Conservation (phyloP, 2,888 invertebrate genomes). For the Tribolium freemani region DNA sequence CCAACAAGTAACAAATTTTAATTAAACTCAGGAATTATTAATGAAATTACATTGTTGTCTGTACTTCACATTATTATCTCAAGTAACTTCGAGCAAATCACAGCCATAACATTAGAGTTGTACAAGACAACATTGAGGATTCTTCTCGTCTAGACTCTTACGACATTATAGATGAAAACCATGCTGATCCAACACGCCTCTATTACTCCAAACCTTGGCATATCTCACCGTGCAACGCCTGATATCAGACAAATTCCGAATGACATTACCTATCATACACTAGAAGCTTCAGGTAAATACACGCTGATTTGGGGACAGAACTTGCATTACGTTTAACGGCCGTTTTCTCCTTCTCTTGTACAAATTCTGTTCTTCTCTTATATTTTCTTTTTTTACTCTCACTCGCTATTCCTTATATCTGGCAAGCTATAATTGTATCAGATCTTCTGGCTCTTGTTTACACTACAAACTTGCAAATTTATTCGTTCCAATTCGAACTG, state of each 20-base stretch:
- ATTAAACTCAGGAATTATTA: constrained; percentile 31
- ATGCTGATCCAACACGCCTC: constrained; percentile 19
- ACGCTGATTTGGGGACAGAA: constrained; percentile 32
- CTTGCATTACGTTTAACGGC: constrained; percentile 30
- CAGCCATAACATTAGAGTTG: constrained; percentile 12
- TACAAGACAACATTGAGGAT: constrained; percentile 18
- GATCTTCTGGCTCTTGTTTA: constrained; percentile 34
- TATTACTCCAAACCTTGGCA: constrained; percentile 17
- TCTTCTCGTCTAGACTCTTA: constrained; percentile 34
- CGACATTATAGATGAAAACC: constrained; percentile 36
- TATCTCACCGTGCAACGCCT: constrained; percentile 9
- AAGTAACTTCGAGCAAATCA: constrained; percentile 23
- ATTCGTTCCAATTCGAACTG: constrained; percentile 35
- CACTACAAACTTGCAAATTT: constrained; percentile 40
- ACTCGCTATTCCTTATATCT: constrained; percentile 30
- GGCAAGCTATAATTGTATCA: constrained; percentile 36
- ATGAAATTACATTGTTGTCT: constrained; percentile 35
- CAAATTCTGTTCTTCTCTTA: constrained; percentile 1
- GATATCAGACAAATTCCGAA: constrained; percentile 28
- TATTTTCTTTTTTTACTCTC: constrained; percentile 16
- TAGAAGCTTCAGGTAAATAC: constrained; percentile 12
- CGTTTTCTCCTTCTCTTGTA: not conserved
- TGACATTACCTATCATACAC: constrained; percentile 18
- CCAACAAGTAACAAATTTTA: constrained; percentile 31
- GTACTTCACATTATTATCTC: constrained; percentile 26